Evolutionary conservation across 1,140 invertebrate species (phyloP), one percentile per base, ranked within the genome.

Genomic region (Coenobita brevimanus): DNA sequence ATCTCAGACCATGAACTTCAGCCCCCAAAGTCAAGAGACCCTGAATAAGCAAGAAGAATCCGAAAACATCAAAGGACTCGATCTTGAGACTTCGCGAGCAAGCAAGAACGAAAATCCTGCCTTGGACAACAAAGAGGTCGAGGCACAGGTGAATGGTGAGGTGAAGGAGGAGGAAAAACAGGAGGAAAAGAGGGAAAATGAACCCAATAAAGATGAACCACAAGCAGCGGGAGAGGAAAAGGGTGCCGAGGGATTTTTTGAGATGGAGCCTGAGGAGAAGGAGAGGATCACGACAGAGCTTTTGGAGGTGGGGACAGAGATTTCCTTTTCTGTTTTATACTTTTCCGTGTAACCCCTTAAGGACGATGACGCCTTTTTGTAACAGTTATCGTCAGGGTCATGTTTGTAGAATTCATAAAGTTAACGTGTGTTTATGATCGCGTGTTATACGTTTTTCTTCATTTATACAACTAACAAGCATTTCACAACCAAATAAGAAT

Each of bases 181-280:
- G 0, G 75, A 50, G 46, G 33, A 24, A 33, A 84, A 36, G 46
- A 17, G 21, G 8, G 43, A 50, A n/a, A n/a, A n/a, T n/a, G 86
- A 88, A 17, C 60, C 62, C 0, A 67, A 73, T 8, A 46, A 30
- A 27, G 76, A 71, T n/a, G 78, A 67, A 46, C 60, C 67, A 30
- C 60, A 50, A 38, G 67, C 67, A 3, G 67, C 38, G n/a, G 43
- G 76, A 38, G 50, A 27, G 27, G 13, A 57, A 38, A 33, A 82
- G 46, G 24, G 79, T 30, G 82, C 43, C 17, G 82, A 83, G 21
- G 50, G 64, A 17, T 38, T 75, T 36, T 82, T 83, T 36, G 89
- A 90, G 33, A 62, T 84, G 46, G 87, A 89, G 38, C 82, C 81
- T 46, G 83, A 90, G 4, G 84, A 83, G 76, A 90, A 85, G 82